Percentiles rank a stretch among this genome's conserved stretches.
phyloP scores from a whole-genome alignment of 1,140 invertebrate species.

The Conus betulinus region DNA sequence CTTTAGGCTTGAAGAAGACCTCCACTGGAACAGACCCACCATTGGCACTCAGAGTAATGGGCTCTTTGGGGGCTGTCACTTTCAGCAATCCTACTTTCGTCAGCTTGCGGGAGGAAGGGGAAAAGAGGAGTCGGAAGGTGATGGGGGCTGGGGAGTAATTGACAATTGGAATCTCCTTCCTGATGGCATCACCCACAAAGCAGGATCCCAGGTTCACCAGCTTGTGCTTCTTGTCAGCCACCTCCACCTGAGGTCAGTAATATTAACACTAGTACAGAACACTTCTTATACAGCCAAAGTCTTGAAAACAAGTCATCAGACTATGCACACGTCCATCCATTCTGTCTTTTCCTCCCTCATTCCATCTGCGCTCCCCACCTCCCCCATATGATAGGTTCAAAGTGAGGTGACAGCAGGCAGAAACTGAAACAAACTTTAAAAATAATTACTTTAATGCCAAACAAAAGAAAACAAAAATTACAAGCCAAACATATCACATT shows the following conservation, averaged over 20 bases:
- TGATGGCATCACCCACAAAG: constrained; percentile 67
- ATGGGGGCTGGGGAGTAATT: constrained; percentile 74
- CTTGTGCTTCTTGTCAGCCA: constrained; percentile 71
- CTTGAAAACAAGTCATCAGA: too few relatives aligned
- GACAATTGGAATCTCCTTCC: constrained; percentile 69
- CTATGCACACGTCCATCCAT: too few relatives aligned
- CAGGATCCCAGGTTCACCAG: constrained; percentile 70
- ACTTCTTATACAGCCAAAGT: too few relatives aligned
- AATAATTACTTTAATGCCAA: too few relatives aligned
- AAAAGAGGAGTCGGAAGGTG: constrained; percentile 68
- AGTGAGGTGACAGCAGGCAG: too few relatives aligned
- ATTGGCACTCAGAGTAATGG: constrained; percentile 66
- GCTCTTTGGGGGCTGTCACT: constrained; percentile 56
- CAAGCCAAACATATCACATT: too few relatives aligned
- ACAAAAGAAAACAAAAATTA: too few relatives aligned
- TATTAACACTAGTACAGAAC: too few relatives aligned
- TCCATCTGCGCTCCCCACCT: too few relatives aligned
- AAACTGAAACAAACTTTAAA: too few relatives aligned
- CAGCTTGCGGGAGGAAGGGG: constrained; percentile 62
- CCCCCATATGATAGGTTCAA: too few relatives aligned
- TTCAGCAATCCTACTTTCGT: constrained; percentile 61
- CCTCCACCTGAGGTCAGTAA: constrained; percentile 63
- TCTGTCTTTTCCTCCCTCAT: too few relatives aligned
- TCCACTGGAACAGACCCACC: constrained; percentile 69
- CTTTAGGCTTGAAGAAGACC: constrained; percentile 65